These are phyloP conservation scores for Siphamia tubifer DNA, from an alignment of 2,113 vertebrate species.

Conservation along the genomic window DNA sequence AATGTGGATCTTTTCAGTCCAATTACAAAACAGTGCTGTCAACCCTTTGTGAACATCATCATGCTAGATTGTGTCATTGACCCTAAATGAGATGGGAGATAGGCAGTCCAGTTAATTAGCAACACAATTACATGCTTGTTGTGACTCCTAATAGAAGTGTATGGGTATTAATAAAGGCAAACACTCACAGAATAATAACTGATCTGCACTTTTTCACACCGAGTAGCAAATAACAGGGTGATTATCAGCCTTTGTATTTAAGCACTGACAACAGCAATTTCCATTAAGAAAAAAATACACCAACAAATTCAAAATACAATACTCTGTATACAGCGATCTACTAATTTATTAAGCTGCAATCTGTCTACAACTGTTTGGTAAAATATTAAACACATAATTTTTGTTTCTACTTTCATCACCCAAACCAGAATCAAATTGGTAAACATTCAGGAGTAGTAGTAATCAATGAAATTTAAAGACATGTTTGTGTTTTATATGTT, in stretches of 20 bases:
- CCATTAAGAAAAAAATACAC: slow-evolving; percentile 20
- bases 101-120: slow-evolving; percentile 67
- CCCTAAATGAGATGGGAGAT: slow-evolving; percentile 56
- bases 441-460: too few relatives aligned
- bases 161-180: slow-evolving; percentile 72
- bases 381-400: too few relatives aligned
- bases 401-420: too few relatives aligned
- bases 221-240: slow-evolving; percentile 23
- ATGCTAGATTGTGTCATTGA: slow-evolving; percentile 50
- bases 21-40: slow-evolving; percentile 50
- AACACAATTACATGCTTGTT: slow-evolving; percentile 77
- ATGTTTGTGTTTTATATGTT: too few relatives aligned
- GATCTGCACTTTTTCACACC: slow-evolving; percentile 6
- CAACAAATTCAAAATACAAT: background rate
- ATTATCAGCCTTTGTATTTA: slow-evolving; percentile 19
- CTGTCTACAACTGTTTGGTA: too few relatives aligned
- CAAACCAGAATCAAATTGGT: too few relatives aligned
- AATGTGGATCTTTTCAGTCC: slow-evolving; percentile 35
- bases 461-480: too few relatives aligned
- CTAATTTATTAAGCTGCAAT: too few relatives aligned
- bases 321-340: too few relatives aligned
- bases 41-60: slow-evolving; percentile 52
- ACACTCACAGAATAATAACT: slow-evolving; percentile 73
- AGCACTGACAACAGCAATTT: slow-evolving; percentile 1
- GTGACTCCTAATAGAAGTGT: slow-evolving; percentile 72